Conservation (phyloP, 2,797 vertebrate genomes). For the Clarias laeviceps region DNA sequence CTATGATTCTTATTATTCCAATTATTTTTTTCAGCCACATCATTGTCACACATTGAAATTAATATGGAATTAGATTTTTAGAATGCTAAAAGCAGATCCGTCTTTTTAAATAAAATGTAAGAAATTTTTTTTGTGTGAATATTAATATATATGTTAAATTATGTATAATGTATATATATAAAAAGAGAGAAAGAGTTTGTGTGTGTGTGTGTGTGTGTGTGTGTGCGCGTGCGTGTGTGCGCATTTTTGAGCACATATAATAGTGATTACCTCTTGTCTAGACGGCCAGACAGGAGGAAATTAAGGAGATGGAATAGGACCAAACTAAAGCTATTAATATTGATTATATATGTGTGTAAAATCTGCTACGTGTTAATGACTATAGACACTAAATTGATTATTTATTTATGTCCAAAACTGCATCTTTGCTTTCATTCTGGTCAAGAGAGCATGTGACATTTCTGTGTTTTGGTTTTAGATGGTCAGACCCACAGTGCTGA, state of each 20-base stretch:
- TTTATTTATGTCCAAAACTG: neutral
- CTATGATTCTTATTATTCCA: neutral
- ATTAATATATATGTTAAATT: too few relatives aligned
- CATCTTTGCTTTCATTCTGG: neutral
- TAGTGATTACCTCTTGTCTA: neutral
- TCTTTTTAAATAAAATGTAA: neutral
- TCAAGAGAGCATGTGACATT: constrained; percentile 10
- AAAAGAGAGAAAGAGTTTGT: neutral
- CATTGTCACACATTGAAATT: neutral
- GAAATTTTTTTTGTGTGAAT: too few relatives aligned
- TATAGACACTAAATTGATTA: neutral
- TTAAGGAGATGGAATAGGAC: neutral
- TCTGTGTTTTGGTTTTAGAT: constrained; percentile 28
- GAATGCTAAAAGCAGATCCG: neutral
- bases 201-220: too few relatives aligned
- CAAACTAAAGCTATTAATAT: neutral
- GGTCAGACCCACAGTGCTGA: constrained; percentile 52
- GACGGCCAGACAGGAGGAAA: neutral
- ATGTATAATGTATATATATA: too few relatives aligned
- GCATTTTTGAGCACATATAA: neutral
- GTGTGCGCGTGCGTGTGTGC: accelerated
- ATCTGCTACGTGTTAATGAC: neutral
- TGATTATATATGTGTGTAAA: neutral
- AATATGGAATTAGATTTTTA: neutral
- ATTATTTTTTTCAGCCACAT: neutral